Evolutionary conservation across 2,113 vertebrate species (phyloP), one percentile per base, ranked within the genome.

Genomic region (Melanerpes formicivorus): DNA sequence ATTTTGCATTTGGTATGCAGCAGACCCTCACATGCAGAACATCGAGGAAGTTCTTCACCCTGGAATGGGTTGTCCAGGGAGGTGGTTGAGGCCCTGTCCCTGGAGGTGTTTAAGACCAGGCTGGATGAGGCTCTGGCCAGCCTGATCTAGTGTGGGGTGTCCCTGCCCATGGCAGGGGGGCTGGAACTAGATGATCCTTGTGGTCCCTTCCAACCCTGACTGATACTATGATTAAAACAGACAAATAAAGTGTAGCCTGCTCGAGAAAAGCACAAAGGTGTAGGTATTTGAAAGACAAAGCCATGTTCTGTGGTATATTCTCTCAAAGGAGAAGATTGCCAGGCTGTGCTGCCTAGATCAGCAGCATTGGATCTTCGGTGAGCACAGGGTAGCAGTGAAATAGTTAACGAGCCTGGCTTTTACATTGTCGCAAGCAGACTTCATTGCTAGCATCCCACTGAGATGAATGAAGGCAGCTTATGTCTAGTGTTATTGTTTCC

Each of bases 401-500:
- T 26, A 87, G 96, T 96, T 96, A 96, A 96, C 50, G 75, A 21
- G 65, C 69, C 87, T 95, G 93, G 58, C 66, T 96, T 88, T 88
- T 95, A 93, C 90, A 79, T 60, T 95, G 95, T 96, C 96, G 88
- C 66, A 80, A 93, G 87, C 79, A 90, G 93, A 90, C 87, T 96
- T 96, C 94, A 90, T 88, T 93, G 87, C 95, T 96, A 91, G 84
- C 80, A 80, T 96, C 96, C 96, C 90, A 92, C 95, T 93, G 96
- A 96, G 96, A 96, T 94, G 94, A 96, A 96, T 93, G 94, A 96
- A 96, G 93, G 93, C 93, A 96, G 93, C 91, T 96, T 92, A 95
- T 95, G 91, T 95, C 95, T 96, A 32, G 90, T 91, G 80, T 96
- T 96, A 96, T 96, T 96, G 96, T 96, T 96, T 96, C 96, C 95